phyloP scores from a whole-genome alignment of 2,113 vertebrate genomes.

The Micronycteris hirsuta region DNA sequence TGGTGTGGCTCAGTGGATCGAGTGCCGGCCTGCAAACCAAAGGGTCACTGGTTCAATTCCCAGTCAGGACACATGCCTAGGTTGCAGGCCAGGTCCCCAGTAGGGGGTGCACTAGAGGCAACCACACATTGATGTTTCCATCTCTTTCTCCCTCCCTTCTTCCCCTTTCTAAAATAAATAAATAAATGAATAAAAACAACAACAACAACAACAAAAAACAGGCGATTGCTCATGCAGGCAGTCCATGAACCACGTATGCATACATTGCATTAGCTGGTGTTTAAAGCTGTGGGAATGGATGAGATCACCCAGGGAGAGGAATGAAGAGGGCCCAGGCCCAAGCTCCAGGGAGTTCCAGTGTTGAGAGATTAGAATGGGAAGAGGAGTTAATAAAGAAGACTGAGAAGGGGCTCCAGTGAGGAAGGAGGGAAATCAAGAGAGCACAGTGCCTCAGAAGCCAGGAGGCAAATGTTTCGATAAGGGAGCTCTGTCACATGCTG shows the following conservation, averaged over 20 bases:
- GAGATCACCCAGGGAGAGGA: neutral
- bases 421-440: neutral
- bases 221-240: too few relatives aligned
- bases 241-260: neutral
- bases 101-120: too few relatives aligned
- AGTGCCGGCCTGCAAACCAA: too few relatives aligned
- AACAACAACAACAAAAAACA: too few relatives aligned
- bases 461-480: neutral
- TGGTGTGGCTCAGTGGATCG: too few relatives aligned
- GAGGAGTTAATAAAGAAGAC: neutral
- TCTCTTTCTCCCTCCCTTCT: too few relatives aligned
- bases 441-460: neutral
- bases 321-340: neutral
- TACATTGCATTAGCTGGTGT: neutral
- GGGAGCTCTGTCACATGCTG: neutral
- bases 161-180: too few relatives aligned
- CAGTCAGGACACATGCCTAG: too few relatives aligned
- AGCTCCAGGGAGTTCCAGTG: neutral
- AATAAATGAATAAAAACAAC: too few relatives aligned
- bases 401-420: neutral
- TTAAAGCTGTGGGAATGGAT: neutral
- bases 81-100: too few relatives aligned
- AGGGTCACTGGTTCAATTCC: too few relatives aligned
- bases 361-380: neutral
- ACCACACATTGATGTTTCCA: too few relatives aligned